A percentile compares a stretch with the other conserved stretches of the same genome.
These are phyloP conservation scores for Syngnathoides biaculeatus DNA, from an alignment of 2,113 vertebrate species.

Conservation along the genomic window DNA sequence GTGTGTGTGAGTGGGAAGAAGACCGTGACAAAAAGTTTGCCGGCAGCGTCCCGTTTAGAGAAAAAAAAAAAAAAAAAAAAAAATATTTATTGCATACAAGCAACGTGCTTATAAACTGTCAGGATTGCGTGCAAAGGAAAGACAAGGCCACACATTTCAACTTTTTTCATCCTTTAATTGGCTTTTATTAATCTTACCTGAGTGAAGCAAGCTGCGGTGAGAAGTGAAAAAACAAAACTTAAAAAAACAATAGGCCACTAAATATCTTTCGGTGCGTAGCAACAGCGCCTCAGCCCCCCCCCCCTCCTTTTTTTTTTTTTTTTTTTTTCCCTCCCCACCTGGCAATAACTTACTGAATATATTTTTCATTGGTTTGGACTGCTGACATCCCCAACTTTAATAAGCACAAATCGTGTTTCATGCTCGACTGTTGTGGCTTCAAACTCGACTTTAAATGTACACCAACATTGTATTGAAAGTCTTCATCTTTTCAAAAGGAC, in stretches of 20 bases:
- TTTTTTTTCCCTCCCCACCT: not conserved
- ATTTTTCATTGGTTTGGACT: not conserved
- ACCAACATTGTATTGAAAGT: conserved; percentile 50
- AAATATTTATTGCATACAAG: conserved; percentile 59
- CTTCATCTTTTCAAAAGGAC: not conserved
- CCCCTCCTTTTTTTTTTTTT: too few relatives aligned
- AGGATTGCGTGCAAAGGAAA: not conserved
- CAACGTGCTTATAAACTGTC: not conserved
- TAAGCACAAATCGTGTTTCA: not conserved
- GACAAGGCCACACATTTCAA: not conserved
- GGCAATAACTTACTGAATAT: not conserved
- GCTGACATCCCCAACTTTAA: not conserved
- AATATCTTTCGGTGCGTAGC: not conserved
- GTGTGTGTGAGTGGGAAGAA: conserved; percentile 40
- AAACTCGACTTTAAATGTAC: conserved; percentile 29
- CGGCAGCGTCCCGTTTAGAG: conserved; percentile 52
- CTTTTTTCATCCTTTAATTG: not conserved
- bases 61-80: not conserved
- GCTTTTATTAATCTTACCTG: not conserved
- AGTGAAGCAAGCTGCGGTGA: not conserved
- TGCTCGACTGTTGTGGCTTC: not conserved
- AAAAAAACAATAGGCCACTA: not conserved
- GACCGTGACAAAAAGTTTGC: conserved; percentile 49
- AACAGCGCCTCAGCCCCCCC: not conserved
- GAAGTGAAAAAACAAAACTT: not conserved